Evolutionary conservation across 1,140 invertebrate genomes (phyloP).

Genomic region (Mactra quadrangularis): DNA sequence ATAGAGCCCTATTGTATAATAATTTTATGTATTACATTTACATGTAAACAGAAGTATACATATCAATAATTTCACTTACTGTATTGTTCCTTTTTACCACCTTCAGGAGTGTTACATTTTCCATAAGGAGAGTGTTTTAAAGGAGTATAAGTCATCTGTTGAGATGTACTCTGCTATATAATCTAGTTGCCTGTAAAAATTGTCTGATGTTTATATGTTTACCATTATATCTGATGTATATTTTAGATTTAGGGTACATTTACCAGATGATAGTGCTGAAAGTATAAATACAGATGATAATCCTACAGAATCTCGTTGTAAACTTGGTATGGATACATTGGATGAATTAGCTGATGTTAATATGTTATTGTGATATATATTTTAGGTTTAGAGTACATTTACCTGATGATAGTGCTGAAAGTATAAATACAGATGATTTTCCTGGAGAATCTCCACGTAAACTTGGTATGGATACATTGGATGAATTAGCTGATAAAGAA

Average conservation of each 20-base stretch:
- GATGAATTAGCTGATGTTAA: constrained; percentile 76
- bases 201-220: not conserved
- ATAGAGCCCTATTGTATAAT: no score
- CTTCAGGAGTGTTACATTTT: no score
- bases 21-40: no score
- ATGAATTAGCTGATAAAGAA: constrained; percentile 79
- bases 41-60: no score
- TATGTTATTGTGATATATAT: not conserved
- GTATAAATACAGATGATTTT: constrained; percentile 45
- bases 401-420: constrained; percentile 43
- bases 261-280: constrained; percentile 41
- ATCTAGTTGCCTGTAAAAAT: not conserved
- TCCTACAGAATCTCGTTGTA: not conserved
- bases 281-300: constrained; percentile 48
- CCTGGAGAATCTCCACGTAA: constrained; percentile 3
- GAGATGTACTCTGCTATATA: not conserved
- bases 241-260: constrained; percentile 56
- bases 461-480: constrained; percentile 77
- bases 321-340: constrained; percentile 76
- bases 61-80: no score
- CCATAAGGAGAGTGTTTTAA: no score
- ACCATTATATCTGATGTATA: not conserved
- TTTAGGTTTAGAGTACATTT: constrained; percentile 57
- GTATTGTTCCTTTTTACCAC: no score
- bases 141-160: no score